Evolutionary conservation across 2,888 invertebrate species (phyloP).

Genomic region (Idaea straminata): DNA sequence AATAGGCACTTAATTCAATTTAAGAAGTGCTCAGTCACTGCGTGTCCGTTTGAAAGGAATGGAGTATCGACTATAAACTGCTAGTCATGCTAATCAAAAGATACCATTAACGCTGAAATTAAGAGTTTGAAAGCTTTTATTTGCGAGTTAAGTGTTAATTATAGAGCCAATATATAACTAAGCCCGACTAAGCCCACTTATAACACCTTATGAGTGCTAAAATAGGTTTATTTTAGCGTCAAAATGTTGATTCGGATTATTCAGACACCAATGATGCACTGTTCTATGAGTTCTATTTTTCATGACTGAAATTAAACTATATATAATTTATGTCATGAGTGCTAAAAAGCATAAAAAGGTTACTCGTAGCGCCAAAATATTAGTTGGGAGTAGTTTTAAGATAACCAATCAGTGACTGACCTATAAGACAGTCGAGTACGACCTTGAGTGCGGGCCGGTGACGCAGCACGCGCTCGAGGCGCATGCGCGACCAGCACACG

Average conservation of each 20-base stretch:
- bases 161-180: neutral
- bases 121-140: neutral
- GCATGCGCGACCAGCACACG: conserved; percentile 89
- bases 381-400: conserved; percentile 7
- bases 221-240: too few species aligned
- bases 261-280: too few species aligned
- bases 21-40: neutral
- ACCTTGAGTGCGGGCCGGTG: conserved; percentile 87
- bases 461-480: conserved; percentile 86
- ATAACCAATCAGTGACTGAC: conserved; percentile 57
- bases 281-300: too few species aligned
- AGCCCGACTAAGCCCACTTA: too few species aligned
- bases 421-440: conserved; percentile 88
- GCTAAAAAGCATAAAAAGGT: conserved; percentile 8
- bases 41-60: neutral
- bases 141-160: neutral
- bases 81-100: neutral
- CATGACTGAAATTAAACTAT: too few species aligned
- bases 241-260: too few species aligned
- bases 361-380: conserved; percentile 8
- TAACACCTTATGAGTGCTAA: too few species aligned
- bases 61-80: neutral
- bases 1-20: neutral
- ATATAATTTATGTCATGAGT: too few species aligned
- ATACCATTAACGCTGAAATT: neutral